Conservation (phyloP, 2,888 invertebrate genomes). For the Doris montereyensis region DNA sequence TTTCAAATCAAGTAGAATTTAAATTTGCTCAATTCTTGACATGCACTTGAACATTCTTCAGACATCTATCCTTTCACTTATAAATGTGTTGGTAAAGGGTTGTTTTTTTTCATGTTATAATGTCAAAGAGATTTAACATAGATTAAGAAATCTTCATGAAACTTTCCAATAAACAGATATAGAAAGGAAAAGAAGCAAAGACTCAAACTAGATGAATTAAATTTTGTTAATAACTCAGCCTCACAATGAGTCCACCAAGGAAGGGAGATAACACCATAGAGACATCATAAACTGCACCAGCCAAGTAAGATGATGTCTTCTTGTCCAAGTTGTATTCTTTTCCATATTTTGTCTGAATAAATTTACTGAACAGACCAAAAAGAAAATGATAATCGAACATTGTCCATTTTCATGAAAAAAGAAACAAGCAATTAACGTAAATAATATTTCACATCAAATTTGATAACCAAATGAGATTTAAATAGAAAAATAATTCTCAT, state of each 20-base stretch:
- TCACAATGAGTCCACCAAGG: slow-evolving; percentile 72
- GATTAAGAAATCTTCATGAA: no score
- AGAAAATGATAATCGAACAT: no score
- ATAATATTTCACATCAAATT: not conserved
- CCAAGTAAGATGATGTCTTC: slow-evolving; percentile 66
- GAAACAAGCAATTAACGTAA: not conserved
- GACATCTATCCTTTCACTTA: no score
- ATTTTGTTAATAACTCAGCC: slow-evolving; percentile 43
- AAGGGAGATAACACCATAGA: slow-evolving; percentile 73
- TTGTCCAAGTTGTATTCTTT: slow-evolving; percentile 61
- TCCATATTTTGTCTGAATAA: slow-evolving; percentile 70
- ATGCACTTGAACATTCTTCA: no score
- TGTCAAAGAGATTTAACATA: no score
- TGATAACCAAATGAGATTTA: not conserved
- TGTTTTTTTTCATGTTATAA: no score
- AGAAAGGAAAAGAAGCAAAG: no score
- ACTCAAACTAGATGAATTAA: not conserved
- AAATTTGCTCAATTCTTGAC: no score
- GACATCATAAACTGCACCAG: slow-evolving; percentile 73
- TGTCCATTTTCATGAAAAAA: no score
- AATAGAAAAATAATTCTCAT: not conserved
- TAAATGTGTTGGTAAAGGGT: no score
- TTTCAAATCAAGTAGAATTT: no score
- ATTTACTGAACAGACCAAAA: slow-evolving; percentile 70
- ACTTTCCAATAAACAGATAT: no score